Conservation (phyloP, 2,797 vertebrate genomes). For the Sus cebifrons region DNA sequence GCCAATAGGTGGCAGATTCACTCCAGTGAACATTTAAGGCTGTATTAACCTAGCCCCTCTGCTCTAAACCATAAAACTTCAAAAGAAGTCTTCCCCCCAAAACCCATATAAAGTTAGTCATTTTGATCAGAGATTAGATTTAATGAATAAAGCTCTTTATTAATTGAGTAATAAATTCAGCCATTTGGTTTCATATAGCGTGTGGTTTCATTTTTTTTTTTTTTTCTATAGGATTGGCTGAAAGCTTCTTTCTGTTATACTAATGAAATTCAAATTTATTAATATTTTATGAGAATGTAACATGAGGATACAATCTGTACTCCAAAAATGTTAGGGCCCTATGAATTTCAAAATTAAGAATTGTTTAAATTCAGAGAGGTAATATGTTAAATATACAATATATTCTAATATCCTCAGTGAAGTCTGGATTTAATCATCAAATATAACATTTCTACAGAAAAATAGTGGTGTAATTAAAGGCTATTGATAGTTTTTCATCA, state of each 20-base stretch:
- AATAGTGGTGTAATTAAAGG: background rate
- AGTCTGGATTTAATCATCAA: background rate
- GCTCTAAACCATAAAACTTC: background rate
- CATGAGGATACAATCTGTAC: background rate
- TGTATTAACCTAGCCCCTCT: background rate
- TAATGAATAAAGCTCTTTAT: background rate
- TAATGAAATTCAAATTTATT: background rate
- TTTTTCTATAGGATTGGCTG: background rate
- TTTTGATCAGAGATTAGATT: background rate
- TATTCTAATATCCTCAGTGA: background rate
- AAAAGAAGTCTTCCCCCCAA: background rate
- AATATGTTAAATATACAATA: background rate
- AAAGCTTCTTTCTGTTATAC: background rate
- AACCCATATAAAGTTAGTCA: background rate
- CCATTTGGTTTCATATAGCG: background rate
- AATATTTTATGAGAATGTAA: background rate
- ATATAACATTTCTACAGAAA: background rate
- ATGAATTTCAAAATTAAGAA: slow-evolving; percentile 30
- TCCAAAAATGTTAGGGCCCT: background rate
- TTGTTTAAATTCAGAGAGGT: background rate
- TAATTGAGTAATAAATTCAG: background rate
- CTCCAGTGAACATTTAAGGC: background rate
- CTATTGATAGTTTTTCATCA: background rate
- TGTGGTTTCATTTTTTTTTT: background rate
- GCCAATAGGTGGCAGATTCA: background rate